A percentile compares a stretch with the other conserved stretches of the same genome.
Evolutionary conservation across 2,797 vertebrate genomes (phyloP).

Genomic region (Ptychobarbus kaznakovi): DNA sequence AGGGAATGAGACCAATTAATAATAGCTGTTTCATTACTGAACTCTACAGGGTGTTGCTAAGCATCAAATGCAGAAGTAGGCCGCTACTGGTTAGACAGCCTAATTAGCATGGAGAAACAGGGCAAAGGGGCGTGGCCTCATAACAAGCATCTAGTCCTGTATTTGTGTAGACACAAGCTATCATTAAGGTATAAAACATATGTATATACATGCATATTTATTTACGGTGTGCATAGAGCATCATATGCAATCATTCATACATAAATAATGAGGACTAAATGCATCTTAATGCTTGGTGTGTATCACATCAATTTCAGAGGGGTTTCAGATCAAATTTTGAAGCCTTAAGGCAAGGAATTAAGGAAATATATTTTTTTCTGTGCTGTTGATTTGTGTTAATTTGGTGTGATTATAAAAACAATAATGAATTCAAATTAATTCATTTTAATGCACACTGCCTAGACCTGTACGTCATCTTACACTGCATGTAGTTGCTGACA

Average conservation of each 20-base stretch:
- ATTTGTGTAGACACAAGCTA: slow-evolving; percentile 1
- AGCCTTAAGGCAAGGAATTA: neutral
- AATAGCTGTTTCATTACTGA: slow-evolving; percentile 55
- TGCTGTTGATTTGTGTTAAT: neutral
- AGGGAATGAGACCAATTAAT: slow-evolving; percentile 57
- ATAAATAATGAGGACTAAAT: slow-evolving; percentile 2
- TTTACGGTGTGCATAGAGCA: neutral
- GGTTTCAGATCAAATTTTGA: neutral
- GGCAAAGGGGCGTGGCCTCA: slow-evolving; percentile 33
- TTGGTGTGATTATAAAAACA: neutral
- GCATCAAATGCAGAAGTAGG: slow-evolving; percentile 57
- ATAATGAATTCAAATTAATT: neutral
- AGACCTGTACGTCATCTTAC: neutral
- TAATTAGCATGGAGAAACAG: slow-evolving; percentile 59
- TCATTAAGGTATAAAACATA: slow-evolving; percentile 15
- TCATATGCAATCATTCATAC: neutral
- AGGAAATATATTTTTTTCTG: neutral
- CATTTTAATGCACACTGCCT: neutral
- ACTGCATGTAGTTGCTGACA: neutral
- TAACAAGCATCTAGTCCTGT: slow-evolving; percentile 28
- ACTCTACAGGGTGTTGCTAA: slow-evolving; percentile 52
- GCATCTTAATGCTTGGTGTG: neutral
- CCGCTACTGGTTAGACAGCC: slow-evolving; percentile 44
- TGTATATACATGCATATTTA: neutral
- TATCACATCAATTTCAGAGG: neutral